phyloP scores from a whole-genome alignment of 2,888 invertebrate genomes.

The Cynaeus angustus region DNA sequence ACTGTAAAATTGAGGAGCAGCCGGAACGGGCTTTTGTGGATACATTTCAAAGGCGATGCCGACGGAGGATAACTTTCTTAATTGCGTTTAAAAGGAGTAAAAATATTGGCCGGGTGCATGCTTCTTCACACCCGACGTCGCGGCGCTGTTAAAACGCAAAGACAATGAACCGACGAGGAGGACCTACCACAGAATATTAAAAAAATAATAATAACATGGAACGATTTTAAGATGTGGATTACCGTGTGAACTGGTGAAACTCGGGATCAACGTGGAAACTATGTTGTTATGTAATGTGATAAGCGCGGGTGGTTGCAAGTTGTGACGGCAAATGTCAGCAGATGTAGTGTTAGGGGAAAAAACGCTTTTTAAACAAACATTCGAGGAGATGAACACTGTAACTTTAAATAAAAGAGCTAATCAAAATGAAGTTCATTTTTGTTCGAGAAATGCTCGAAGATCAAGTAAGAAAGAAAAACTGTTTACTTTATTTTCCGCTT shows the following conservation, averaged over 20 bases:
- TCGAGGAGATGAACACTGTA: no score
- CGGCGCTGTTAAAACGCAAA: conserved; percentile 5
- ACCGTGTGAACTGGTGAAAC: no score
- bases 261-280: no score
- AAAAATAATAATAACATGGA: not conserved
- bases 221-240: no score
- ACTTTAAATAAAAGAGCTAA: no score
- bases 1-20: conserved; percentile 32
- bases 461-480: no score
- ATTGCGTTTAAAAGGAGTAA: conserved; percentile 37
- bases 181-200: not conserved
- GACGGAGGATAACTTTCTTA: conserved; percentile 24
- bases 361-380: not conserved
- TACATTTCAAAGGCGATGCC: conserved; percentile 36
- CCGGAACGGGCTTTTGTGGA: conserved; percentile 36
- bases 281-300: not conserved
- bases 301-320: conserved; percentile 1
- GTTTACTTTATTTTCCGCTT: no score
- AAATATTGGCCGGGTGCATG: conserved; percentile 31
- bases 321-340: not conserved
- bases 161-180: not conserved
- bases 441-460: no score
- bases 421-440: no score
- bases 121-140: conserved; percentile 19
- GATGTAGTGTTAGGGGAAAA: not conserved